Evolutionary conservation across 2,113 vertebrate species (phyloP).

Genomic region (Haemorhous mexicanus): DNA sequence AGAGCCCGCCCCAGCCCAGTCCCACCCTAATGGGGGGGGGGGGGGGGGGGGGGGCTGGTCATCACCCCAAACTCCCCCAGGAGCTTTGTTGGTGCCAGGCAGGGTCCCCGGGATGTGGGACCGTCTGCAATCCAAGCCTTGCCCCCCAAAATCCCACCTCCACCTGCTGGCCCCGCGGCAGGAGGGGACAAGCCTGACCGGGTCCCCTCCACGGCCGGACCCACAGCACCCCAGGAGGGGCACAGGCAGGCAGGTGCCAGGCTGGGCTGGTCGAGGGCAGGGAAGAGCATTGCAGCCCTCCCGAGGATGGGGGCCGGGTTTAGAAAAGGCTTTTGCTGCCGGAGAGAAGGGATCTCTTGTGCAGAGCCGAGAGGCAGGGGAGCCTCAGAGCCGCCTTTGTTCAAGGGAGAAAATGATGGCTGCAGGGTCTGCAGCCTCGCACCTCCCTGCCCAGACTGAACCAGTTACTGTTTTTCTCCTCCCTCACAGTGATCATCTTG

Average conservation of each 20-base stretch:
- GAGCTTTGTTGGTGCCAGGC: fast-evolving
- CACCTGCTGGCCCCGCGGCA: background rate
- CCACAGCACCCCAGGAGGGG: background rate
- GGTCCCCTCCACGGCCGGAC: background rate
- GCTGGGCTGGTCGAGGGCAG: background rate
- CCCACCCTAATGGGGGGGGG: background rate
- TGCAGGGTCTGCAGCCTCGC: background rate
- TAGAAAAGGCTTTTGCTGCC: background rate
- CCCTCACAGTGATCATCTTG: background rate
- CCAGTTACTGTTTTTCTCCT: background rate
- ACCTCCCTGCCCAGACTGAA: background rate
- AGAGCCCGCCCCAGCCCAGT: background rate
- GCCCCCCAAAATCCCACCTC: background rate
- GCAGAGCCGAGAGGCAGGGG: background rate
- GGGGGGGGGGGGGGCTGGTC: background rate
- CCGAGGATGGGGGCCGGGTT: background rate
- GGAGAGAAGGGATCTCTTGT: slow-evolving; percentile 51
- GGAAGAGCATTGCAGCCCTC: background rate
- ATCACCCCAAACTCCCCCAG: background rate
- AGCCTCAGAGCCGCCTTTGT: slow-evolving; percentile 57
- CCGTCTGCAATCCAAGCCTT: no score
- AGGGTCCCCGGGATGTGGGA: background rate
- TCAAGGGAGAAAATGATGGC: background rate
- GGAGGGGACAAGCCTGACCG: background rate
- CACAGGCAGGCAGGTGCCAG: background rate